These are phyloP conservation scores for Gallinago jamesoni DNA, from an alignment of 2,113 vertebrate genomes.

Conservation along the genomic window DNA sequence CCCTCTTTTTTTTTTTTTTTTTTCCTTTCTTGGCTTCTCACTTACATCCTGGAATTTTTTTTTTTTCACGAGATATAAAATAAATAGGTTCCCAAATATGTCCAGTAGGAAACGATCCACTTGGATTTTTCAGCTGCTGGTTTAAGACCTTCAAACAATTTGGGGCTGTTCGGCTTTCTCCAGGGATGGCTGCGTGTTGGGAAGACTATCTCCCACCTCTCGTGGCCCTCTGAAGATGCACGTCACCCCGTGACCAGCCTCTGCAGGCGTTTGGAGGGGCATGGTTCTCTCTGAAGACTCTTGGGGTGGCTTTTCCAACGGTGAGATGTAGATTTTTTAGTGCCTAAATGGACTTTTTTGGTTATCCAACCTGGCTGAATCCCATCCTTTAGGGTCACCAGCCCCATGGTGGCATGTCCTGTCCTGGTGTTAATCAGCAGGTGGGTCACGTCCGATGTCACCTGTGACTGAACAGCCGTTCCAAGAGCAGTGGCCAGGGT, in stretches of 20 bases:
- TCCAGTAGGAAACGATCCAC: slow-evolving; percentile 38
- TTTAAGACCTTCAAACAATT: neutral
- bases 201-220: neutral
- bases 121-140: neutral
- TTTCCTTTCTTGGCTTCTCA: neutral
- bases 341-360: neutral
- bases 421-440: accelerated
- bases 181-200: neutral
- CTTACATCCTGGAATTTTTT: neutral
- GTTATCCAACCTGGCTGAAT: neutral
- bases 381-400: neutral
- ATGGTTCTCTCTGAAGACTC: accelerated
- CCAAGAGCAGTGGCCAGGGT: neutral
- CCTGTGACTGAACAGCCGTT: neutral
- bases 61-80: slow-evolving; percentile 26
- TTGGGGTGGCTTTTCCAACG: neutral
- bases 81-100: slow-evolving; percentile 35
- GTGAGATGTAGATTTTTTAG: neutral
- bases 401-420: neutral
- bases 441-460: neutral
- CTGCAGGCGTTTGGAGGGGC: accelerated
- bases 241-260: accelerated
- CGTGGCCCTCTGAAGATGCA: neutral
- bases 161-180: neutral
- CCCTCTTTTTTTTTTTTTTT: neutral